Conservation (phyloP, 2,113 vertebrate genomes). For the Pteropus alecto region DNA sequence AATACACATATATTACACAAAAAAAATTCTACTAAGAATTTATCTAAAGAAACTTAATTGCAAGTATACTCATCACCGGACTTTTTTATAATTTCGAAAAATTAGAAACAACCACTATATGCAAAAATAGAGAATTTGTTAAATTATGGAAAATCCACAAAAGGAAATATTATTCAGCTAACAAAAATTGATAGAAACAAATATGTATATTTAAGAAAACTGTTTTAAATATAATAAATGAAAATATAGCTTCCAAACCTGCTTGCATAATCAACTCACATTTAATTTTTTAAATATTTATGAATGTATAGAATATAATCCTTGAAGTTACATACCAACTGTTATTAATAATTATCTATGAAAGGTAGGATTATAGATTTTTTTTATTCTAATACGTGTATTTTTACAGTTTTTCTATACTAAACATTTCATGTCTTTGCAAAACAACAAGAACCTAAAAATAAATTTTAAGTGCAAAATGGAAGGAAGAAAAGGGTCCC, state of each 20-base stretch:
- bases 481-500: neutral
- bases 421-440: neutral
- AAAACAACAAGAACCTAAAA: slow-evolving; percentile 17
- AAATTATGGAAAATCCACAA: neutral
- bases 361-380: neutral
- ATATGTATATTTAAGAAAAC: neutral
- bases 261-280: neutral
- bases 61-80: neutral
- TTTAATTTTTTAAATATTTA: slow-evolving; percentile 20
- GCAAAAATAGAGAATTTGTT: neutral
- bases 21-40: neutral
- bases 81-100: slow-evolving; percentile 19
- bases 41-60: neutral
- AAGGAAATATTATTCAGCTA: slow-evolving; percentile 8
- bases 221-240: neutral
- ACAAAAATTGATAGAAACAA: neutral
- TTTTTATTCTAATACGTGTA: neutral
- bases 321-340: neutral
- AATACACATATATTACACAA: neutral
- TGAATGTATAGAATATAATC: neutral
- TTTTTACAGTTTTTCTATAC: neutral
- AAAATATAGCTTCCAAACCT: slow-evolving; percentile 1
- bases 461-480: slow-evolving; percentile 10
- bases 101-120: neutral
- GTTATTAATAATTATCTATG: neutral